Evolutionary conservation across 1,140 invertebrate species (phyloP), one percentile per base, ranked within the genome.

Genomic region (Brachionus angularis): DNA sequence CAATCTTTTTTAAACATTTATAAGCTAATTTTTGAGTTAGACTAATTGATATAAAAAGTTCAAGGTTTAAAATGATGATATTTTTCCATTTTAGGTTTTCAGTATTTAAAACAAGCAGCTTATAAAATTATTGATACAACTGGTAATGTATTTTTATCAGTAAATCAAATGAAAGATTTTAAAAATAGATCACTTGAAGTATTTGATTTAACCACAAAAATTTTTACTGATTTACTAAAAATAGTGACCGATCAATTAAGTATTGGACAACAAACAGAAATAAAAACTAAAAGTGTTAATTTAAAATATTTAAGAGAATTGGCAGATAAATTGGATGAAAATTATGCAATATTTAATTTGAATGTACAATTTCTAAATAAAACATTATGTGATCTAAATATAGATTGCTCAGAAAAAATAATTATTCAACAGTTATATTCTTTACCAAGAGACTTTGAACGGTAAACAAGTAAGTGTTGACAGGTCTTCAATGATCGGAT

Each of bases 61-160:
- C n/a, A n/a, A n/a, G n/a, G n/a, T n/a, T n/a, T n/a, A n/a, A n/a
- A n/a, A n/a, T n/a, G n/a, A n/a, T n/a, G n/a, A n/a, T n/a, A n/a
- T n/a, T n/a, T n/a, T n/a, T n/a, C n/a, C 2, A 34, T 18, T 3
- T 33, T 33, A 7, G 52, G 52, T 0, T 55, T 55, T 23, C 27
- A 55, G 18, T 55, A 33, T 55, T 8, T 55, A 3, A 55, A 55
- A 34, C 52, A 55, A 21, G 52, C 52, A 18, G 52, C 52, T 3
- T 33, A 55, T 29, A 55, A 55, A 18, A 55, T 55, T 16, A 7
- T 55, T 33, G 52, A 55, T 16, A 55, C 52, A 21, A 21, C 52
- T 31, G 53, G 18, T 36, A 58, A 58, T 58, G 27, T 23, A 4
- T 23, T 58, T 5, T 34, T 29, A 23, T 39, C 18, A 21, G 21